Base-by-base conservation (phyloP, 2,797 vertebrate species). In the Lagorchestes hirsutus region DNA sequence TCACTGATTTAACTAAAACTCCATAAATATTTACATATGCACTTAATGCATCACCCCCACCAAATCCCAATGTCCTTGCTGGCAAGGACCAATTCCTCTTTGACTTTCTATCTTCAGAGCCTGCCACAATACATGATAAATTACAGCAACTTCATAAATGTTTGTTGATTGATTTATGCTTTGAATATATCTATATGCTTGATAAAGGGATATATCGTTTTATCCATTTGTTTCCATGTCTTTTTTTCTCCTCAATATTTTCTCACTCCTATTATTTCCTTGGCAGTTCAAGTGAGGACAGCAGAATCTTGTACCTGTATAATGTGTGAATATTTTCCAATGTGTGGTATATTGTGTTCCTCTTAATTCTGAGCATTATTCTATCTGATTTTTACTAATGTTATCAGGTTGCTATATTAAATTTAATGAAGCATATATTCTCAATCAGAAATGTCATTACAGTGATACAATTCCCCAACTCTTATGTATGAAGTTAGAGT, bases 341-440 rank as follows among this genome's bases (percentile, higher is more conserved):
- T 94, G 40, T 95, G 52, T 93, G 87, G 57, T 96, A 58, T 93
- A 90, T 50, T 74, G 13, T 93, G 52, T 18, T 96, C 54, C 24
- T 93, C 92, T 97, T 97, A 96, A 96, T 95, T 50, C 90, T n/a
- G 95, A 56, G 55, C 96, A 90, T 98, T 95, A 96, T 95, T 96
- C 95, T 96, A 57, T 92, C 92, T 96, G 59, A 59, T 94, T 97
- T 74, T 98, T 97, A 96, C 90, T 95, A 95, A 96, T 96, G 93
- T 97, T 97, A 96, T 97, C 97, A 95, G 94, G 31, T 96, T 97
- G 92, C 94, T 96, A 92, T 98, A 97, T 97, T 97, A 97, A 97
- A 97, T 97, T 97, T 96, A 97, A 98, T 98, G 97, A 97, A 96
- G 94, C 97, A 97, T 97, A 98, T 97, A 96, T 97, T 97, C 96